Conservation (phyloP, 2,797 vertebrate genomes). For the Antennarius maculatus region DNA sequence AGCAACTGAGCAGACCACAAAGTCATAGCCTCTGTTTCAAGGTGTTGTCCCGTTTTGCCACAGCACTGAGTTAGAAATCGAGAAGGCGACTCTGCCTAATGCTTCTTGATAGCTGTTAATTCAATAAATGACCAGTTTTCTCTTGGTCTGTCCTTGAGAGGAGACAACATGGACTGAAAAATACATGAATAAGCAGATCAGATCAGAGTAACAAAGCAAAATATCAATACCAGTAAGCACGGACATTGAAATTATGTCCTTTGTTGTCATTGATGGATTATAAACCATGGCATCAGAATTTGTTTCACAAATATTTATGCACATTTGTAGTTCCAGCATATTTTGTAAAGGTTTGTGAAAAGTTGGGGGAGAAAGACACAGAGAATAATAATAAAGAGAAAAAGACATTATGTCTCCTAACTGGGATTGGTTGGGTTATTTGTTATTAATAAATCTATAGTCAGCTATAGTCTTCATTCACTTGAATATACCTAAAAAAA, state of each 20-base stretch:
- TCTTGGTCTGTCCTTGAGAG: conserved; percentile 63
- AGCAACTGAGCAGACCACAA: conserved; percentile 46
- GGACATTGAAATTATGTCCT: too few relatives aligned
- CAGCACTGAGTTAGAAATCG: conserved; percentile 66
- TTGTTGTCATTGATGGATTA: too few relatives aligned
- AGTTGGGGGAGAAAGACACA: background rate
- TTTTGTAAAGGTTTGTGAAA: conserved; percentile 6
- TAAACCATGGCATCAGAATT: too few relatives aligned
- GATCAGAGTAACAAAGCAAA: background rate
- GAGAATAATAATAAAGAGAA: background rate
- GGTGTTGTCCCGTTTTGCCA: conserved; percentile 60
- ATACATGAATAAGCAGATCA: conserved; percentile 49
- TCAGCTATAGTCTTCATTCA: too few relatives aligned
- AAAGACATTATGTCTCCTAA: too few relatives aligned
- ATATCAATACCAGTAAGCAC: too few relatives aligned
- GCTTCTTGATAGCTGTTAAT: conserved; percentile 77
- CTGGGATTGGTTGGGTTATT: too few relatives aligned
- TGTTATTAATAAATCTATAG: too few relatives aligned
- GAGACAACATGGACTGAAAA: conserved; percentile 58
- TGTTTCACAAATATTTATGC: background rate
- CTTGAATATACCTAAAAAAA: too few relatives aligned
- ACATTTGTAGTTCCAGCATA: background rate
- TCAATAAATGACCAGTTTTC: conserved; percentile 71
- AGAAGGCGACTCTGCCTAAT: conserved; percentile 69
- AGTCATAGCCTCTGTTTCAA: conserved; percentile 39